phyloP scores from a whole-genome alignment of 1,140 invertebrate species.

The Heliconius hewitsoni region DNA sequence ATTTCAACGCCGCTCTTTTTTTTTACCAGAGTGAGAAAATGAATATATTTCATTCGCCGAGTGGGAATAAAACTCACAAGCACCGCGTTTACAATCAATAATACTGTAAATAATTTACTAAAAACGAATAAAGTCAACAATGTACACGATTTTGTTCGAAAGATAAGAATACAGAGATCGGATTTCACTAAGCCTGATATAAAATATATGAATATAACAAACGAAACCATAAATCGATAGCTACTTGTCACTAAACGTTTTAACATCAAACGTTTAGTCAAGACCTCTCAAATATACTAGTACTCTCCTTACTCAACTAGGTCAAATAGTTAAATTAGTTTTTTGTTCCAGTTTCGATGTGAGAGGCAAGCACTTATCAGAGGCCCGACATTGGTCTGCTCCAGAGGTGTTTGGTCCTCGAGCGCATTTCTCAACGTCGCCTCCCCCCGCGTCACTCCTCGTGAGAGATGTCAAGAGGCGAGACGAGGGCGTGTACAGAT shows the following conservation, averaged over 20 bases:
- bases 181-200: no score
- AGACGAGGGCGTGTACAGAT: conserved; percentile 93
- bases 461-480: conserved; percentile 89
- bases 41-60: no score
- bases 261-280: neutral
- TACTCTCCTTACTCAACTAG: neutral
- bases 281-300: neutral
- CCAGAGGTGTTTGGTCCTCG: conserved; percentile 89
- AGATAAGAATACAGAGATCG: no score
- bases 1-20: no score
- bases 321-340: conserved; percentile 18
- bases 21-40: no score
- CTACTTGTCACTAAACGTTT: neutral
- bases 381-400: conserved; percentile 89
- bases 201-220: no score
- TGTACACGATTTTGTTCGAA: no score
- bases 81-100: no score
- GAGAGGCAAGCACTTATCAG: conserved; percentile 86
- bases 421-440: conserved; percentile 88
- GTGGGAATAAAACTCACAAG: no score
- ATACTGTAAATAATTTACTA: no score
- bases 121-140: no score
- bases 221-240: neutral
- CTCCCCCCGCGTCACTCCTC: conserved; percentile 86
- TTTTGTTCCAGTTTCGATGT: conserved; percentile 88